These are phyloP conservation scores for Hypolimnas misippus DNA, from an alignment of 2,888 invertebrate species.

Conservation along the genomic window DNA sequence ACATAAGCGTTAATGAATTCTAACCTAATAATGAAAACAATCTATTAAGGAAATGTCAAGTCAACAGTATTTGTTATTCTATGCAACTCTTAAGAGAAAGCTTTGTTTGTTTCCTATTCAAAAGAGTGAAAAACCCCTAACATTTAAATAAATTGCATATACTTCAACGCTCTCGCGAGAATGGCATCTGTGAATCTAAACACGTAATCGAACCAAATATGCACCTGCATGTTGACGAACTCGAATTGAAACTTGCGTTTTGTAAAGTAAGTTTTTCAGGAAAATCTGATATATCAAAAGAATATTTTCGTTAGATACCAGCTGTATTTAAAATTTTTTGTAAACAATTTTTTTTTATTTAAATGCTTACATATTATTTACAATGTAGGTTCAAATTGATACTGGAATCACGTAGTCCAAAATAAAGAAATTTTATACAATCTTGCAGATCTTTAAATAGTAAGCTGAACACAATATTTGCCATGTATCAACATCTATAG, in stretches of 20 bases:
- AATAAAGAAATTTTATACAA: too few species aligned
- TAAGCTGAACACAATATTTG: too few species aligned
- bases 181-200: neutral
- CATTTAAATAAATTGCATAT: constrained; percentile 13
- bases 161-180: neutral
- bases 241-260: neutral
- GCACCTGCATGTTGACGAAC: neutral
- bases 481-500: too few species aligned
- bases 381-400: too few species aligned
- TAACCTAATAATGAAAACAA: neutral
- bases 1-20: neutral
- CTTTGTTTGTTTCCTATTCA: constrained; percentile 14
- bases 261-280: too few species aligned
- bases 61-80: constrained; percentile 17
- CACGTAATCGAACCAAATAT: constrained; percentile 8
- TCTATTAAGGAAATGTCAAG: constrained; percentile 3
- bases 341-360: too few species aligned
- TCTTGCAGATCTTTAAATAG: too few species aligned
- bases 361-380: too few species aligned
- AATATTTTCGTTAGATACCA: too few species aligned
- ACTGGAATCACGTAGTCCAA: too few species aligned
- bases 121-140: constrained; percentile 8
- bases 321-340: too few species aligned
- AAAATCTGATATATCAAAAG: too few species aligned
- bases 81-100: constrained; percentile 29